phyloP scores from a whole-genome alignment of 2,888 invertebrate genomes.

The Synergus itoensis region DNA sequence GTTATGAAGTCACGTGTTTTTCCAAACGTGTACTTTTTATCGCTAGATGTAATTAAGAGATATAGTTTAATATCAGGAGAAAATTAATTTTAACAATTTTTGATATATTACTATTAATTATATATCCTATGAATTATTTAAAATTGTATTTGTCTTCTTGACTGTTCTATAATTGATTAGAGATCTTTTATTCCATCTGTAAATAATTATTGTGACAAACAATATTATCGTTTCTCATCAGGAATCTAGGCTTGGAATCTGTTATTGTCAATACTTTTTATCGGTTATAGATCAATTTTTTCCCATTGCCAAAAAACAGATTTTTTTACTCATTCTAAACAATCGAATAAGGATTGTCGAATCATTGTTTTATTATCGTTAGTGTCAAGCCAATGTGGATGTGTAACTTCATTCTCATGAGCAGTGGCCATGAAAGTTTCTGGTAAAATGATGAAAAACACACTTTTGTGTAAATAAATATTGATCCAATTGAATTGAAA shows the following conservation, averaged over 20 bases:
- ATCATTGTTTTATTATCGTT: too few relatives aligned
- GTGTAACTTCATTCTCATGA: background rate
- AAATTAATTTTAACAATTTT: too few relatives aligned
- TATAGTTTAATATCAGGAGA: too few relatives aligned
- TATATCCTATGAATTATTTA: too few relatives aligned
- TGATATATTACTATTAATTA: too few relatives aligned
- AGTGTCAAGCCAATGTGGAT: too few relatives aligned
- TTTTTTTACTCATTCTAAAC: too few relatives aligned
- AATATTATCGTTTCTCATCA: background rate
- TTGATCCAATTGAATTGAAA: background rate
- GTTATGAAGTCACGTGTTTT: background rate
- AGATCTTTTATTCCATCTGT: background rate
- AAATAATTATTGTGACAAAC: background rate
- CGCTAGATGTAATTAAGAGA: background rate
- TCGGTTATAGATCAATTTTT: background rate
- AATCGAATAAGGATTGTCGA: too few relatives aligned
- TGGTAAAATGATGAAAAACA: background rate
- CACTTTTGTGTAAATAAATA: background rate
- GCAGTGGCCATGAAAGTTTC: background rate
- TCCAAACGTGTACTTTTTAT: background rate
- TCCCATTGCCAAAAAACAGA: too few relatives aligned
- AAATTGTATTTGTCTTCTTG: background rate
- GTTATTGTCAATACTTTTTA: background rate
- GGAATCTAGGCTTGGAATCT: background rate
- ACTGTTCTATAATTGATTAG: background rate